Percentiles rank a stretch among this genome's conserved stretches.
phyloP scores from a whole-genome alignment of 2,113 vertebrate genomes.

The Ctenodactylus gundi region DNA sequence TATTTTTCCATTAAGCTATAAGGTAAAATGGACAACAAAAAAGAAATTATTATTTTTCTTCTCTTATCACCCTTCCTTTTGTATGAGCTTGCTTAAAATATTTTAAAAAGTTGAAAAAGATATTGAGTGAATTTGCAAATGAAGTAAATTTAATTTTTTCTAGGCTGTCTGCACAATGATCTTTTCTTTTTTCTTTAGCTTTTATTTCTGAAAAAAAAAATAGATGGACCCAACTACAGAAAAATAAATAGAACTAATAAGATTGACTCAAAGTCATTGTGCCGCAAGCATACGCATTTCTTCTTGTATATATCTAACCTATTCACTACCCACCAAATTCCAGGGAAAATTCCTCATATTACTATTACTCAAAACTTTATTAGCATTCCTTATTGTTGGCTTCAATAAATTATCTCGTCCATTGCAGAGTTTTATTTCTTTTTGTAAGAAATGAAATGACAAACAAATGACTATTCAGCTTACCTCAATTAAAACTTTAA shows the following conservation, averaged over 20 bases:
- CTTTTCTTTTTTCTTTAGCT: background rate
- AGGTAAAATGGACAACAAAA: background rate
- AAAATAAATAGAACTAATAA: background rate
- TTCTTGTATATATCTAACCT: background rate
- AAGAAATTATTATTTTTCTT: background rate
- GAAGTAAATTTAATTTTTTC: background rate
- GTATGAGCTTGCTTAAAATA: background rate
- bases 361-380: background rate
- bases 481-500: too few species aligned
- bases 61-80: background rate
- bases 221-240: background rate
- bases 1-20: background rate
- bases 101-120: background rate
- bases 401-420: background rate
- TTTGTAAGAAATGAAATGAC: too few species aligned
- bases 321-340: background rate
- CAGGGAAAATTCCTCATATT: background rate
- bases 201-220: too few species aligned
- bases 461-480: background rate
- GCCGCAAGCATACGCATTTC: background rate
- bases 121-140: background rate
- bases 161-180: background rate
- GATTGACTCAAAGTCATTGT: background rate
- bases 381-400: background rate
- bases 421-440: background rate